Conservation (phyloP, 2,888 invertebrate genomes). For the Conistra vaccinii region DNA sequence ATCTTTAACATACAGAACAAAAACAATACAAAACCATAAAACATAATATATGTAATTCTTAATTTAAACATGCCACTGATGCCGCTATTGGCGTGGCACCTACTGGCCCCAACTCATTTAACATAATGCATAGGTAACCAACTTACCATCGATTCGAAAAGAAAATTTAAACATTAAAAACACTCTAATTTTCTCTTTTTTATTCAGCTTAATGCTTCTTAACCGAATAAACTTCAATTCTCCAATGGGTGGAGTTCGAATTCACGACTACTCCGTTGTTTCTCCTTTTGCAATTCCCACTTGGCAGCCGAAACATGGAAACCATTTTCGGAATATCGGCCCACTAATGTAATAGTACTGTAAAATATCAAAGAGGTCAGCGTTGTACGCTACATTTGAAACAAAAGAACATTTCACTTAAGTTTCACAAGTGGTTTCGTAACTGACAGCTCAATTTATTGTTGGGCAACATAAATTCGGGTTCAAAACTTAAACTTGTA, state of each 20-base stretch:
- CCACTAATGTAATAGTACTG: constrained; percentile 42
- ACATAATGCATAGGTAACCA: too few relatives aligned
- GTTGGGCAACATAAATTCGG: constrained; percentile 28
- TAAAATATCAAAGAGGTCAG: constrained; percentile 47
- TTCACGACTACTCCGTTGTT: not conserved
- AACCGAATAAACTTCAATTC: not conserved
- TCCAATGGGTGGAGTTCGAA: constrained; percentile 2
- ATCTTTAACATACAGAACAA: too few relatives aligned
- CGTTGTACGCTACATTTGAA: constrained; percentile 30
- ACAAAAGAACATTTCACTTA: constrained; percentile 44
- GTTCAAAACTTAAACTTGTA: constrained; percentile 32
- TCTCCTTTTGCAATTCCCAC: constrained; percentile 9
- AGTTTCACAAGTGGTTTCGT: constrained; percentile 39
- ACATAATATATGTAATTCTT: too few relatives aligned
- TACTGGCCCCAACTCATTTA: too few relatives aligned
- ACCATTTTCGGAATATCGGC: constrained; percentile 43
- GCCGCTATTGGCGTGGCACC: too few relatives aligned
- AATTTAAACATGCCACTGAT: too few relatives aligned
- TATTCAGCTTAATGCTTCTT: not conserved
- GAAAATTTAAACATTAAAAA: too few relatives aligned
- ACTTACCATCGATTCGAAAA: too few relatives aligned
- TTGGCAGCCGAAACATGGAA: constrained; percentile 45
- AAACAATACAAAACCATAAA: too few relatives aligned
- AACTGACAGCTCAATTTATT: constrained; percentile 41
- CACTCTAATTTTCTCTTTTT: not conserved